Evolutionary conservation across 2,888 invertebrate species (phyloP).

Genomic region (Ferrisia virgata): DNA sequence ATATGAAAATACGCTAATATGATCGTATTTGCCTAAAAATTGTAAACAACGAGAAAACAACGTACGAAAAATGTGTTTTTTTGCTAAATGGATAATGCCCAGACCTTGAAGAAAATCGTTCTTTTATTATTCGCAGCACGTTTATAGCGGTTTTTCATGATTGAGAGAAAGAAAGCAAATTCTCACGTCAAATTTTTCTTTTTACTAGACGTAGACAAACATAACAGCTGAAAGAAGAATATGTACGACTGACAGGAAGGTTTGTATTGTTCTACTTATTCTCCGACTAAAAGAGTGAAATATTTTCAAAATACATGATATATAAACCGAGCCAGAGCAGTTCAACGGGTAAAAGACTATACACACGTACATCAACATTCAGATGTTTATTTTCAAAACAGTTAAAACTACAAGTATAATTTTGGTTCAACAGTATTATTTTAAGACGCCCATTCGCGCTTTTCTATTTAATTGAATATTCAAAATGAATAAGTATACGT

Average conservation of each 20-base stretch:
- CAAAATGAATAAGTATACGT: too few species aligned
- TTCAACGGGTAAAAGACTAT: too few species aligned
- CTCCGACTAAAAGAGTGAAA: background rate
- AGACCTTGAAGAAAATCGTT: background rate
- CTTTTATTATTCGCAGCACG: background rate
- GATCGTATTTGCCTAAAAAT: background rate
- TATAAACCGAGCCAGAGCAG: too few species aligned
- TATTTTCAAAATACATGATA: background rate
- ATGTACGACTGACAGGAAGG: background rate
- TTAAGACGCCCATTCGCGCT: too few species aligned
- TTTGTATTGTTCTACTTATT: background rate
- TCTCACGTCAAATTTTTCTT: background rate
- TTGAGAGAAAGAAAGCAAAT: background rate
- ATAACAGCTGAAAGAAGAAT: background rate
- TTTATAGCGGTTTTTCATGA: background rate
- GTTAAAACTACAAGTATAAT: too few species aligned
- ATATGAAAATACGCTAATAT: background rate
- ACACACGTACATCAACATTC: too few species aligned
- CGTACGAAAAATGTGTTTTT: background rate
- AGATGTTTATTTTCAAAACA: too few species aligned
- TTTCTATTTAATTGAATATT: too few species aligned
- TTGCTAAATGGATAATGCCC: background rate
- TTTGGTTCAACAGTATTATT: too few species aligned
- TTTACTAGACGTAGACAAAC: background rate
- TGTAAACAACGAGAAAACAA: background rate